phyloP scores from a whole-genome alignment of 2,797 vertebrate species.

The Silurus lanzhouensis region DNA sequence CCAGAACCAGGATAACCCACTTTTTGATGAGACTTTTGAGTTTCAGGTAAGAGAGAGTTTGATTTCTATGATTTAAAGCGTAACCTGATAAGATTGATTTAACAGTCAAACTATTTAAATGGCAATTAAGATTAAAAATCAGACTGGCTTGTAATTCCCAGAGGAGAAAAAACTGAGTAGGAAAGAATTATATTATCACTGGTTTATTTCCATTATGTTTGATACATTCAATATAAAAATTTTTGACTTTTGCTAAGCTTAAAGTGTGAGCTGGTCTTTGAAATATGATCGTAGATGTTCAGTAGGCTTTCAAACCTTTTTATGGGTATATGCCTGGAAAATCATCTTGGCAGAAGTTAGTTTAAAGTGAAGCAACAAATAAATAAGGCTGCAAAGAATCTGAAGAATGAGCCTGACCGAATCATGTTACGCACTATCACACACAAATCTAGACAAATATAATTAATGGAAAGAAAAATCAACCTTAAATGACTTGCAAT shows the following conservation, averaged over 20 bases:
- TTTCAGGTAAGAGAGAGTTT: conserved; percentile 78
- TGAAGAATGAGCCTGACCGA: background rate
- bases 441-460: background rate
- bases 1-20: conserved; percentile 94
- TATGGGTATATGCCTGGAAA: background rate
- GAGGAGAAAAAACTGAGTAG: conserved; percentile 16
- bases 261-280: background rate
- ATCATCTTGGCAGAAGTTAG: background rate
- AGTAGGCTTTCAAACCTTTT: background rate
- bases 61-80: background rate
- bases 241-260: background rate
- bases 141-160: conserved; percentile 26
- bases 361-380: background rate
- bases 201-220: conserved; percentile 24
- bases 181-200: conserved; percentile 10
- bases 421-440: conserved; percentile 18
- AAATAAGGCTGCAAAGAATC: background rate
- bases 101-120: conserved; percentile 30
- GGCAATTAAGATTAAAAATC: conserved; percentile 20
- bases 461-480: background rate
- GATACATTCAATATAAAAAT: background rate
- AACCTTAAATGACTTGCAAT: background rate
- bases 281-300: background rate
- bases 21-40: conserved; percentile 97
- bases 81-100: conserved; percentile 8